Evolutionary conservation across 2,113 vertebrate genomes (phyloP).

Genomic region (Melanostigma gelatinosum): DNA sequence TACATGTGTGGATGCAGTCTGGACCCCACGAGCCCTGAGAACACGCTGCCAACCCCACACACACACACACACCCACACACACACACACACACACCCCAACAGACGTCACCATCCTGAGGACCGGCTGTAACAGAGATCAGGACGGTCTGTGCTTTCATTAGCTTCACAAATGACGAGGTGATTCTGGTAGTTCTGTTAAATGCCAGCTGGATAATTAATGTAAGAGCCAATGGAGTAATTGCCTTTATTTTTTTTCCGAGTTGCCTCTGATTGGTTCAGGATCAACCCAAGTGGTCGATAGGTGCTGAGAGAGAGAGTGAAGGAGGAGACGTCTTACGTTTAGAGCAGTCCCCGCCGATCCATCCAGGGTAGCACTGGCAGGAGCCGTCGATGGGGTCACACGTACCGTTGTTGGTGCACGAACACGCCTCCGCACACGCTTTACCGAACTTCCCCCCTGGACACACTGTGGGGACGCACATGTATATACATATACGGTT

Average conservation of each 20-base stretch:
- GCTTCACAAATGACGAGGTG: slow-evolving; percentile 10
- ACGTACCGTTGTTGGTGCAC: slow-evolving; percentile 93
- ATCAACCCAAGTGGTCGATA: background rate
- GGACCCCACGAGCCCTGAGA: slow-evolving; percentile 91
- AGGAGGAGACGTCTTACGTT: slow-evolving; percentile 79
- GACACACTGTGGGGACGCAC: slow-evolving; percentile 84
- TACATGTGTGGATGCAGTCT: slow-evolving; percentile 93
- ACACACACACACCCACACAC: slow-evolving; percentile 21
- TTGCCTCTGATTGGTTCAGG: background rate
- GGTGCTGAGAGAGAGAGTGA: background rate
- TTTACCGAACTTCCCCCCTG: slow-evolving; percentile 89
- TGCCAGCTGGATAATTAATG: slow-evolving; percentile 14
- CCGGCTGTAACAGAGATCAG: background rate
- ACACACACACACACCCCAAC: slow-evolving; percentile 9
- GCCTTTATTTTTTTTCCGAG: background rate
- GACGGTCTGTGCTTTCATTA: slow-evolving; percentile 26
- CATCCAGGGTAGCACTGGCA: slow-evolving; percentile 94
- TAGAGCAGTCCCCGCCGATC: slow-evolving; percentile 92
- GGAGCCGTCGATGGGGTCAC: slow-evolving; percentile 92
- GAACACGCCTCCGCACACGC: slow-evolving; percentile 86
- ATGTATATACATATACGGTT: background rate
- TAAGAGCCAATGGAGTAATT: background rate
- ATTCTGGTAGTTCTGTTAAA: background rate
- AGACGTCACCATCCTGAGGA: background rate
- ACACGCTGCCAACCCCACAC: slow-evolving; percentile 82